Evolutionary conservation across 1,140 invertebrate species (phyloP).

Genomic region (Drosophila melanica): DNA sequence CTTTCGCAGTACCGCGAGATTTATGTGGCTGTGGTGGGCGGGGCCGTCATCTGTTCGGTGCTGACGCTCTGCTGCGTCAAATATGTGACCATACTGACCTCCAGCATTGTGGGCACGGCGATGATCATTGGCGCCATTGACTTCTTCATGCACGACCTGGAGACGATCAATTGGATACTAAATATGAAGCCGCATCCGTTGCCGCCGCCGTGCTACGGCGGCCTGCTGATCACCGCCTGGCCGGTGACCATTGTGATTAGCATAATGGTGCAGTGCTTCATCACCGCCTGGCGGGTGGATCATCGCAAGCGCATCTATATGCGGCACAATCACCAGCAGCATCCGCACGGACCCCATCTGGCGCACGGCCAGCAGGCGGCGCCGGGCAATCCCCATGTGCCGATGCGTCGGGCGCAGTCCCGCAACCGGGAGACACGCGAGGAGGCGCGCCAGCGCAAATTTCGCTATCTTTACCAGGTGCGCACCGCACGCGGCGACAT

Average conservation of each 20-base stretch:
- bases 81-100: constrained; percentile 81
- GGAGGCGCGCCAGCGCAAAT: constrained; percentile 92
- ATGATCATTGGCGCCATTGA: constrained; percentile 82
- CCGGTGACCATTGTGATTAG: constrained; percentile 78
- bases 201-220: constrained; percentile 82
- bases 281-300: constrained; percentile 83
- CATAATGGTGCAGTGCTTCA: constrained; percentile 83
- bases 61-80: constrained; percentile 81
- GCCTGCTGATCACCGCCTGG: constrained; percentile 78
- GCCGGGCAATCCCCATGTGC: constrained; percentile 55
- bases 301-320: constrained; percentile 78
- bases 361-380: constrained; percentile 58
- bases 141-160: constrained; percentile 79
- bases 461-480: constrained; percentile 95
- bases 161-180: constrained; percentile 80
- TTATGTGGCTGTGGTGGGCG: constrained; percentile 78
- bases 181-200: constrained; percentile 79
- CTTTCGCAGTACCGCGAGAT: constrained; percentile 74
- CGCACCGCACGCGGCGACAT: constrained; percentile 94
- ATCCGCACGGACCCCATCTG: constrained; percentile 48
- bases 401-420: constrained; percentile 63
- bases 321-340: constrained; percentile 73
- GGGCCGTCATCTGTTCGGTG: constrained; percentile 81
- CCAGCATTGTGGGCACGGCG: constrained; percentile 81
- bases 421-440: constrained; percentile 88